Conservation (phyloP, 2,113 vertebrate species). For the Mustelus asterias region DNA sequence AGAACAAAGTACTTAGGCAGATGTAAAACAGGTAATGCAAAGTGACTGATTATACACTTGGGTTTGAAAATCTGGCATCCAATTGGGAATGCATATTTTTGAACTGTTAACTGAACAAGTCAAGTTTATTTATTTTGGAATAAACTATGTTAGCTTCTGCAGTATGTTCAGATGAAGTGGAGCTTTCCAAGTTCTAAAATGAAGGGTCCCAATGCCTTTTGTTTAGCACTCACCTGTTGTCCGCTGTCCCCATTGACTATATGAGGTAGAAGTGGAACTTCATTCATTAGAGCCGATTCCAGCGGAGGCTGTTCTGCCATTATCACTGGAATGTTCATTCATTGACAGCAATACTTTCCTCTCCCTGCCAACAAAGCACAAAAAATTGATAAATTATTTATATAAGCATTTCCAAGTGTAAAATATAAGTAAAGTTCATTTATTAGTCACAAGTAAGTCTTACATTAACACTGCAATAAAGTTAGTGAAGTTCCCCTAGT, state of each 20-base stretch:
- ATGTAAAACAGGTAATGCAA: background rate
- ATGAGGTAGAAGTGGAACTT: constrained; percentile 62
- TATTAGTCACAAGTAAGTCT: too few relatives aligned
- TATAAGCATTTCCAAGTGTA: background rate
- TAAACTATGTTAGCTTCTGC: background rate
- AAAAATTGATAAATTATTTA: background rate
- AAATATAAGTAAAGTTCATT: too few relatives aligned
- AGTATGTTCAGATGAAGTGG: background rate
- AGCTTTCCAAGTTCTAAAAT: background rate
- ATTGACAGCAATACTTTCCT: constrained; percentile 49
- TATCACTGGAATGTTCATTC: constrained; percentile 58
- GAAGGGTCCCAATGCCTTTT: background rate
- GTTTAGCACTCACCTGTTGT: constrained; percentile 52
- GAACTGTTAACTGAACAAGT: background rate
- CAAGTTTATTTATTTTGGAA: background rate
- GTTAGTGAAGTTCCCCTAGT: too few relatives aligned
- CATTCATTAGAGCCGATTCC: constrained; percentile 58
- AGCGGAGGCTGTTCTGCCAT: constrained; percentile 66
- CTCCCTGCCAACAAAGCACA: constrained; percentile 19
- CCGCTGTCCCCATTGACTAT: constrained; percentile 62
- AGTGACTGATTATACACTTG: background rate
- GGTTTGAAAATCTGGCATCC: background rate
- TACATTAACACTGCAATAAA: too few relatives aligned
- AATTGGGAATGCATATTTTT: background rate
- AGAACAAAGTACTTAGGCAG: background rate